A percentile compares a stretch with the other conserved stretches of the same genome.
Evolutionary conservation across 2,113 vertebrate species (phyloP).

Genomic region (Campylorhamphus procurvoides): DNA sequence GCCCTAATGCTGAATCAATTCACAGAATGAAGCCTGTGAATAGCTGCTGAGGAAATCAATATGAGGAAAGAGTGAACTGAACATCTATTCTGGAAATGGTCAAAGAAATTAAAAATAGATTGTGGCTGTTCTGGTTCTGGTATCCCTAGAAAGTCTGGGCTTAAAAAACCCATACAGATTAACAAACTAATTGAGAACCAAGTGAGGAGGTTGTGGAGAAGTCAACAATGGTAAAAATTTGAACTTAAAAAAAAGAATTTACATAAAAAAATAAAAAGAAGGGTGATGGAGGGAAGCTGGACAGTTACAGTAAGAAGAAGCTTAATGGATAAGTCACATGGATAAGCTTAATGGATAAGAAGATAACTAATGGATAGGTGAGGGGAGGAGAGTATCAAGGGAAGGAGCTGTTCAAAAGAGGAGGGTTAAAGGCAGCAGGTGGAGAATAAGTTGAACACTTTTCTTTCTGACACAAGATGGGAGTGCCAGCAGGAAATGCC

Average conservation of each 20-base stretch:
- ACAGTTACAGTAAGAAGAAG: not conserved
- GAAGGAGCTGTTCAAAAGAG: not conserved
- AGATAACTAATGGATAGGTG: not conserved
- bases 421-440: not conserved
- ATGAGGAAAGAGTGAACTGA: not conserved
- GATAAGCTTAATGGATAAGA: not conserved
- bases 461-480: not conserved
- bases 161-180: not conserved
- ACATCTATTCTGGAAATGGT: not conserved
- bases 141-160: not conserved
- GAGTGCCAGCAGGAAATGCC: not conserved
- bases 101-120: not conserved
- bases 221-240: not conserved
- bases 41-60: conserved; percentile 18
- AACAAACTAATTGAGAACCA: not conserved
- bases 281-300: not conserved
- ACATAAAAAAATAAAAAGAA: not conserved
- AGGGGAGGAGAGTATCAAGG: not conserved
- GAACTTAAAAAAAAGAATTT: not conserved
- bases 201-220: not conserved
- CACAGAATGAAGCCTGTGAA: conserved; percentile 17
- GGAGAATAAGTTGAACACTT: not conserved
- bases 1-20: conserved; percentile 22
- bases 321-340: not conserved
- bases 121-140: not conserved